Base-by-base conservation (phyloP, 2,888 invertebrate species). In the Watsonalla cultraria region DNA sequence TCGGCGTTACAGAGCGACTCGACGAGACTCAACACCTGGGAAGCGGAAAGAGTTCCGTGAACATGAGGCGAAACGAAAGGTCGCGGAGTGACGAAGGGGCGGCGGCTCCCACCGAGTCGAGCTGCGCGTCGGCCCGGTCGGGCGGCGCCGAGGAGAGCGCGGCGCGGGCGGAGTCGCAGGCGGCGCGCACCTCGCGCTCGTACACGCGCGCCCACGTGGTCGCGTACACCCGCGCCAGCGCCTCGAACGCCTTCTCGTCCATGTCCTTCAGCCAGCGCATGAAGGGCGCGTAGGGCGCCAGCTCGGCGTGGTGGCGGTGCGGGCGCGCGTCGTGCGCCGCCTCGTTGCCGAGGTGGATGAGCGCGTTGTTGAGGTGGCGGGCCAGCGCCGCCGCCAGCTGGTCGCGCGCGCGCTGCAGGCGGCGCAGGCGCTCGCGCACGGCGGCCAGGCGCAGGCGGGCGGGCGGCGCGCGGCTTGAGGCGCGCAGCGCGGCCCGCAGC, bases 1-100 rank as follows among this genome's bases (percentile, higher is more conserved):
- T 99, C 99, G 33, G 96, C 96, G 62, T 98, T 92, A 77, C 98
- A 98, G 54, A 98, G 94, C 5, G 96, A 96, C 78, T 98, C 98
- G 61, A 99, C 91, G 76, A 97, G 95, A 13, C 95, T 95, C 56
- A 99, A 91, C 52, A 98, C 96, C 82, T 95, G 74, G 8, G 11
- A 11, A 8, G 11, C 11, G 11, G 2, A 11, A 7, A 6, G 42
- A 42, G 42, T 24, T 24, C 24, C 24, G 24, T 24, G 24, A 24
- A 24, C 4, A 11, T 11, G 42, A 42, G 42, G 7, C 0, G 11
- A 8, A 5, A 5, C 42, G 11, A 11, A 37, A 1, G 7, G 5
- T 37, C 7, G 37, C 42, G 11, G 42, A 11, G 11, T n/a, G n/a
- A n/a, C n/a, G 11, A 11, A 11, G 42, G 11, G 42, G 13, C 5